Base-by-base conservation (phyloP, 1,140 invertebrate species). In the Ceratitis capitata region DNA sequence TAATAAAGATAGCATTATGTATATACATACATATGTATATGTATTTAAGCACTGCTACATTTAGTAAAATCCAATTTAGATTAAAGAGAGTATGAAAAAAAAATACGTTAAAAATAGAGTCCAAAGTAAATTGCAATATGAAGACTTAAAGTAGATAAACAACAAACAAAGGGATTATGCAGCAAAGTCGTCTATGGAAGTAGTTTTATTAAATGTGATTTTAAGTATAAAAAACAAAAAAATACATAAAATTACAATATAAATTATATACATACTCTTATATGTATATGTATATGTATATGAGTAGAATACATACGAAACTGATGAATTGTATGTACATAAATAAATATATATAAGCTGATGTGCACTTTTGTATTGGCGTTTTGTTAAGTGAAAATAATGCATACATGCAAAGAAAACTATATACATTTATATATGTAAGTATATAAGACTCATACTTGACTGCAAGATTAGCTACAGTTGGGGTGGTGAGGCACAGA, bases 161-260 rank as follows among this genome's bases (percentile, higher is more conserved):
- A 12, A 10, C 19, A 78, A 47, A 42, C 45, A 23, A 56, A 56
- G 69, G 69, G 69, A 78, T 12, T 45, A 23, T 26, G 12, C 19
- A 14, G 19, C 14, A 35, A 45, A 45, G 19, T 74, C 69, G 69
- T 45, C 39, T 2, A 14, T 39, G 5, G 23, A 47, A 78, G 69
- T 78, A 45, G 69, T 45, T 78, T 78, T 78, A 78, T 45, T 78
- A 78, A 78, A 78, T 78, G 69, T 78, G 69, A 78, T 78, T 78
- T 45, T 45, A 78, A 78, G 23, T 23, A 45, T 78, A 78, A 45
- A 61, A 74, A 78, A 26, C 12, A 42, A n/a, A n/a, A n/a, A n/a
- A n/a, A n/a, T n/a, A n/a, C n/a, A n/a, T n/a, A n/a, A 69, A 42
- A 69, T 39, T 26, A 29, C 29, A 29, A 64, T 64, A 69, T 39